A percentile compares a stretch with the other conserved stretches of the same genome.
These are phyloP conservation scores for Metacarcinus magister DNA, from an alignment of 2,888 invertebrate genomes.

Conservation along the genomic window DNA sequence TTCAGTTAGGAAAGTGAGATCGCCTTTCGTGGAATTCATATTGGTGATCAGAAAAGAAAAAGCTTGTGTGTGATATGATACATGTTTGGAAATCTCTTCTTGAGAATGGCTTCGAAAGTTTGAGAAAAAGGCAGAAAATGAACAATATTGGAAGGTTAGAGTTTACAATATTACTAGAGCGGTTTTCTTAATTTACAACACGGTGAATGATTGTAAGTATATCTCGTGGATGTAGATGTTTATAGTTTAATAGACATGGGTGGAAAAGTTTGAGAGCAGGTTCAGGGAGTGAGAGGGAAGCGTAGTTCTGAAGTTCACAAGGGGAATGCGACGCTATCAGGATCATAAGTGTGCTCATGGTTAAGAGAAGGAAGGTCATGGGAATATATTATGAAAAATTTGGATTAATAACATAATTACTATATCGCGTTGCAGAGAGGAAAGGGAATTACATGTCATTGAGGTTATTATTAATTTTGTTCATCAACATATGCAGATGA, in stretches of 20 bases:
- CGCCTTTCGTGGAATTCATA: not conserved
- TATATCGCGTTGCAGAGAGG: too few species aligned
- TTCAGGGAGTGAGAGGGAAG: too few species aligned
- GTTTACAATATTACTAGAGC: not conserved
- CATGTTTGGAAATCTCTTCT: not conserved
- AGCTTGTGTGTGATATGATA: not conserved
- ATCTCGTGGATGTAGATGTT: not conserved
- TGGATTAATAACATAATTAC: too few species aligned
- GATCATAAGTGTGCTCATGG: too few species aligned
- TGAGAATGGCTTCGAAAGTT: not conserved
- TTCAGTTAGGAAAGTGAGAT: not conserved
- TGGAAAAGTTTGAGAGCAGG: not conserved
- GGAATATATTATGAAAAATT: not conserved
- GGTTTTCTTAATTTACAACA: too few species aligned
- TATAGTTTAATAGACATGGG: not conserved
- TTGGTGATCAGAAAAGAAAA: not conserved
- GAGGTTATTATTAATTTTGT: too few species aligned
- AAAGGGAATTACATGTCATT: too few species aligned
- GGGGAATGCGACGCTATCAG: too few species aligned
- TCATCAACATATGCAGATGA: too few species aligned
- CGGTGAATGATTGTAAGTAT: too few species aligned
- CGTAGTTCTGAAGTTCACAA: too few species aligned
- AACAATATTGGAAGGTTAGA: not conserved
- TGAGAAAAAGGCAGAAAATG: not conserved
- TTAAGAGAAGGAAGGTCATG: not conserved